Evolutionary conservation across 2,888 invertebrate genomes (phyloP).

Genomic region (Eristalis arbustorum): DNA sequence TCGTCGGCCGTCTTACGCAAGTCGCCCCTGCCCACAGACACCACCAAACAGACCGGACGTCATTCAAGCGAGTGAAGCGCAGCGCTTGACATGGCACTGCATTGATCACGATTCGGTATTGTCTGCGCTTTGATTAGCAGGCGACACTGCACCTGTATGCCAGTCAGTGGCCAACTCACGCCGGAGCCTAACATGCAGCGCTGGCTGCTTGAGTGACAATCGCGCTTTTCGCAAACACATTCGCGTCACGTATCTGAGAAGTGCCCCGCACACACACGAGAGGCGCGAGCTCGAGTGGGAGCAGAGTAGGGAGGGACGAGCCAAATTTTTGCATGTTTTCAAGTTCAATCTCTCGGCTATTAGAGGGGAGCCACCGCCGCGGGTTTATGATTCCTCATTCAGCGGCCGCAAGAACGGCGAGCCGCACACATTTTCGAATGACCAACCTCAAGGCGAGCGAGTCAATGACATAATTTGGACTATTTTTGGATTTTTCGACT

Average conservation of each 20-base stretch:
- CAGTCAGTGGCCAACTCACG: neutral
- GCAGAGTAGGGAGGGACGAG: neutral
- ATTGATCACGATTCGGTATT: slow-evolving; percentile 23
- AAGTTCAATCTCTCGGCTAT: slow-evolving; percentile 13
- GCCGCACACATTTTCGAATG: neutral
- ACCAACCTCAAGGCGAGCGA: slow-evolving; percentile 44
- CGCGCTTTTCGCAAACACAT: slow-evolving; percentile 1
- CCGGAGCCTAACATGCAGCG: neutral
- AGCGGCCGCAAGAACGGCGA: neutral
- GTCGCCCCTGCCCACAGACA: neutral
- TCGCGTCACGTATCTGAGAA: neutral
- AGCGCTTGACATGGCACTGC: neutral
- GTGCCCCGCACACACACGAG: neutral
- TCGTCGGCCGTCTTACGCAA: neutral
- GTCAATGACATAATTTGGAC: slow-evolving; percentile 30
- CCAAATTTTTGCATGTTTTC: slow-evolving; percentile 17
- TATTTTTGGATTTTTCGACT: neutral
- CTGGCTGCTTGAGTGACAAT: too few species aligned
- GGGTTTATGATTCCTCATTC: neutral
- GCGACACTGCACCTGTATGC: slow-evolving; percentile 10
- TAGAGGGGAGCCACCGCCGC: neutral
- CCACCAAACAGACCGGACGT: neutral
- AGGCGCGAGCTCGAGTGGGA: neutral
- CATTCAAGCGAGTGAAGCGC: neutral
- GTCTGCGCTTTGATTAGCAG: slow-evolving; percentile 1